phyloP scores from a whole-genome alignment of 2,888 invertebrate genomes.

The Aleiodes testaceus region DNA sequence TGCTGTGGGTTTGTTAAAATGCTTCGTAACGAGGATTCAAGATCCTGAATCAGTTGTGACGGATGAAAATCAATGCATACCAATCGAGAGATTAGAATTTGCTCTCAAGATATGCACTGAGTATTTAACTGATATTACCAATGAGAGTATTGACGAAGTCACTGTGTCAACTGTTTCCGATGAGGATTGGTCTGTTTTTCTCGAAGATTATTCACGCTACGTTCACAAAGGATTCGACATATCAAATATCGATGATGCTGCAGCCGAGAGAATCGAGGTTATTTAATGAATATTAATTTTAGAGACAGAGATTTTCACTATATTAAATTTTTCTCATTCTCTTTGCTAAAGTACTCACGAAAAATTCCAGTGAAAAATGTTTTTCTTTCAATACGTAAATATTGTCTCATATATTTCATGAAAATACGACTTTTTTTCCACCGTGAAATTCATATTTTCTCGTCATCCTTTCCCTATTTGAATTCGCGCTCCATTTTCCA shows the following conservation, averaged over 20 bases:
- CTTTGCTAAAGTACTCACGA: too few species aligned
- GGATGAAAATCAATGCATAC: constrained; percentile 51
- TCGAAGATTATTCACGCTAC: constrained; percentile 79
- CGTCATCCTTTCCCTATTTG: not conserved
- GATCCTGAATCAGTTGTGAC: constrained; percentile 48
- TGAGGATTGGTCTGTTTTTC: constrained; percentile 81
- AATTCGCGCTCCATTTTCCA: constrained; percentile 34
- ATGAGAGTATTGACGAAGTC: constrained; percentile 81
- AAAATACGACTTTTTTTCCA: too few species aligned
- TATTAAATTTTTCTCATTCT: not conserved
- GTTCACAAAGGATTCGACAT: constrained; percentile 74
- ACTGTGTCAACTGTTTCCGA: constrained; percentile 63
- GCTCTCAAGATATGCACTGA: constrained; percentile 83
- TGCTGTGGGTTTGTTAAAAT: constrained; percentile 84
- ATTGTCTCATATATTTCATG: too few species aligned
- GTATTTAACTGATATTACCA: constrained; percentile 74
- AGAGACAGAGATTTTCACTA: not conserved
- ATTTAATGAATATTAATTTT: not conserved
- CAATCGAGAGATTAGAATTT: constrained; percentile 78
- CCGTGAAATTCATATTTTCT: not conserved
- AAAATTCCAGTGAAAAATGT: not conserved
- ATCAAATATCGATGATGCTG: constrained; percentile 43
- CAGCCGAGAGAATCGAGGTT: constrained; percentile 50
- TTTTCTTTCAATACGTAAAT: constrained; percentile 42
- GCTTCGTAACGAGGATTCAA: constrained; percentile 72